Evolutionary conservation across 2,113 vertebrate species (phyloP).

Genomic region (Hypocryptadius cinnamomeus): DNA sequence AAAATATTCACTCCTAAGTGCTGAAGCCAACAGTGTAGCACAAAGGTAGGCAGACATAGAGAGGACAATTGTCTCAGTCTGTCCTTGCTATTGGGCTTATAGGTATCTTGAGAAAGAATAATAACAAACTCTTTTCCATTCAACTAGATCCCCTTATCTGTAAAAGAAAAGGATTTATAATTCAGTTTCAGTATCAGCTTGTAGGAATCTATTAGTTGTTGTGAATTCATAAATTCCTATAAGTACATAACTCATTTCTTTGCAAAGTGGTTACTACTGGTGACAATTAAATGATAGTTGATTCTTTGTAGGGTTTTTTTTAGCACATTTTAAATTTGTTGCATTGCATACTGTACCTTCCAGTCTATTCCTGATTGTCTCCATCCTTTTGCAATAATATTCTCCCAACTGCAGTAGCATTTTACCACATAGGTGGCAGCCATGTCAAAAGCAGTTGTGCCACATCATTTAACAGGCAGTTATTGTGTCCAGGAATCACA

Average conservation of each 20-base stretch:
- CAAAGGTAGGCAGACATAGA: neutral
- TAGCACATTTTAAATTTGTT: neutral
- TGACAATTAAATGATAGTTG: neutral
- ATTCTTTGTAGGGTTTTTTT: neutral
- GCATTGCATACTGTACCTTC: neutral
- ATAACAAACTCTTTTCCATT: neutral
- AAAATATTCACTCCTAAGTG: neutral
- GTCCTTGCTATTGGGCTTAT: neutral
- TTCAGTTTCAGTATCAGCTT: neutral
- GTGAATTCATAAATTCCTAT: neutral
- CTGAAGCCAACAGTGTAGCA: neutral
- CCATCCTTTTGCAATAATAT: neutral
- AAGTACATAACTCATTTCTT: neutral
- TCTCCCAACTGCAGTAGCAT: neutral
- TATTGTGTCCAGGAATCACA: constrained; percentile 9
- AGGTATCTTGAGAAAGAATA: neutral
- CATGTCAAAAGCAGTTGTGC: neutral
- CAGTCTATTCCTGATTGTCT: neutral
- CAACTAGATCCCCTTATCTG: neutral
- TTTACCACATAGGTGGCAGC: neutral
- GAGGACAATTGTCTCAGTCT: neutral
- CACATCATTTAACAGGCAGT: neutral
- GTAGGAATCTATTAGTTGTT: neutral
- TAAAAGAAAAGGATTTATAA: neutral
- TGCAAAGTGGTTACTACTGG: neutral